Base-by-base conservation (phyloP, 2,888 invertebrate species). In the Euzophera pinguis region DNA sequence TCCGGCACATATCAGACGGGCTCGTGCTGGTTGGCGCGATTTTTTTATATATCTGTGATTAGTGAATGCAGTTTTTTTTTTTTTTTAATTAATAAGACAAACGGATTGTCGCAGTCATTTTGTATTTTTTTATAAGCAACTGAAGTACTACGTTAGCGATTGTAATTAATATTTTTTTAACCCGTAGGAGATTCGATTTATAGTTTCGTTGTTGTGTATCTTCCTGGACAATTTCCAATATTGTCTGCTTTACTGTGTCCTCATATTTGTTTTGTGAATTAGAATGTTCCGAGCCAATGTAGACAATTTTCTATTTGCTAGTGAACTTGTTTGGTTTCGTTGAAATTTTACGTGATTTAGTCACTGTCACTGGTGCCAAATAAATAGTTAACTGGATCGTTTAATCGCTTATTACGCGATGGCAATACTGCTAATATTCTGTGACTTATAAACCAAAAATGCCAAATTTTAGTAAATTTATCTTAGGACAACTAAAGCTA, bases 41-140 rank as follows among this genome's bases (percentile, higher is more conserved):
- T 77, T 72, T 65, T 38, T 69, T 73, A 75, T 69, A 67, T 73
- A 80, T 86, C 86, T 87, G 87, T 88, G 88, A 87, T 87, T 81
- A 57, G 68, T 73, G 75, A 73, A 81, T 77, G 80, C 79, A 78
- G 75, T 83, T 81, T 75, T 57, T 61, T 83, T 81, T 75, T 57
- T 61, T 55, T 61, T 55, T 54, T 65, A 63, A 66, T 62, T 60
- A 63, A 58, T 66, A 63, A 65, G 61, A 59, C 67, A 64, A n/a
- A 60, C 51, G 53, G 60, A 62, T 63, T 61, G 60, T 66, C 58
- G 65, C 69, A 69, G 73, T 72, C 72, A 71, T 69, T 64, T 71
- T 67, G 76, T 68, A 66, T 64, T 69, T 69, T 71, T 65, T 61
- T 62, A 59, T 60, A 58, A 56, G 57, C 58, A 47, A 43, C 75